Base-by-base conservation (phyloP, 2,888 invertebrate genomes). In the Drosophila phalerata region DNA sequence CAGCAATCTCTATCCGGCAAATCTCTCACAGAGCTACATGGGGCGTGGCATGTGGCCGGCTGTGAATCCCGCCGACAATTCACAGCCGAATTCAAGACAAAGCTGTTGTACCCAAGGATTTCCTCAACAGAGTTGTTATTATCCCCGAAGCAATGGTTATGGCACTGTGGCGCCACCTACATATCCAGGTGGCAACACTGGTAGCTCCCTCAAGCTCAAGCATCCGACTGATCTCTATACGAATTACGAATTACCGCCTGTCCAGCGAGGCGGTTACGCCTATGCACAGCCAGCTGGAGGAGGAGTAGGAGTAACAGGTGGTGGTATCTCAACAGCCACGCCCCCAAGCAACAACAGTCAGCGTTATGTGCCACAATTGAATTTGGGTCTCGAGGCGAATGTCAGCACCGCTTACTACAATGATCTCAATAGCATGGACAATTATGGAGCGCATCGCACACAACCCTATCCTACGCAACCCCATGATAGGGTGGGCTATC, bases 141-240 rank as follows among this genome's bases (percentile, higher is more conserved):
- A 90, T 73, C 83, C 90, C 0, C 68, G 73, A 42, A 72, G 49
- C 60, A 85, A 73, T 61, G 76, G 75, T 0, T 86, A 81, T 8
- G 69, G 62, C 13, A 11, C 64, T 9, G 48, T 55, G 45, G 64
- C 51, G 38, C 55, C 77, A 52, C 51, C 64, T 5, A 53, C 69
- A n/a, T 28, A 40, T 17, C 3, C 19, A 5, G 42, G 13, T 2
- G 40, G 62, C 19, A 71, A 56, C 37, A 9, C 17, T 34, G 3
- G 49, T 57, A 49, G 37, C 42, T n/a, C 51, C 15, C 66, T 28
- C 58, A 90, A 90, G 79, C 70, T 85, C n/a, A 91, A 91, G 72
- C 86, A 80, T 63, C 74, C 88, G n/a, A 85, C 86, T 58, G 91
- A 91, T 81, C 85, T 90, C 79, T 91, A 90, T 48, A 64, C 71